Base-by-base conservation (phyloP, 2,797 vertebrate genomes). In the Semotilus atromaculatus region DNA sequence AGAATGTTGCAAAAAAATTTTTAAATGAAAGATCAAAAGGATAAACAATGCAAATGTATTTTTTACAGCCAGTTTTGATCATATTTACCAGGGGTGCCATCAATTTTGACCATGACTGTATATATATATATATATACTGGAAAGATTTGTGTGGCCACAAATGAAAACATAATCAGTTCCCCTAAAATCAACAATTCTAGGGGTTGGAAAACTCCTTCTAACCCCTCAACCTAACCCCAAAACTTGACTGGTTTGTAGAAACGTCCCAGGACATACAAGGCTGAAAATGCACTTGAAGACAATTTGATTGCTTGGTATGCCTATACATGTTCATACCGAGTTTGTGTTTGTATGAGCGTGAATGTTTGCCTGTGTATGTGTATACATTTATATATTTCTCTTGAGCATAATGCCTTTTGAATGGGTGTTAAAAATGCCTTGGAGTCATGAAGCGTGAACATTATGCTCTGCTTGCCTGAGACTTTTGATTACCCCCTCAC, bases 401-500 rank as follows among this genome's bases (percentile, higher is more conserved):
- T 82, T 26, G 68, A 74, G 40, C 9, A 38, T 66, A 82, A 74
- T 67, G 19, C 23, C 5, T 67, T 83, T 75, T 55, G 72, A 76
- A 51, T 19, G 43, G 45, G 10, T 66, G 21, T 67, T 31, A 62
- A 74, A 53, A 48, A 64, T 3, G 10, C 14, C 26, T 31, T 64
- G 40, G 31, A 66, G 10, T 76, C 43, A 67, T 36, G 38, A 23
- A 76, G 60, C 40, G 7, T 53, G 34, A 83, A 75, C n/a, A 67
- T 67, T 67, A 53, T 74, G 26, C 26, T 60, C 13, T 13, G 36
- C n/a, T 70, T 53, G 7, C 36, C 16, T 7, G n/a, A 34, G 77
- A 45, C 73, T 34, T 70, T 78, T 84, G 74, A 68, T 78, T 77
- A 78, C 74, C 82, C 34, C 38, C 51, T 78, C 64, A 78, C 13